Base-by-base conservation (phyloP, 2,888 invertebrate genomes). In the Oegoconia quadripuncta region DNA sequence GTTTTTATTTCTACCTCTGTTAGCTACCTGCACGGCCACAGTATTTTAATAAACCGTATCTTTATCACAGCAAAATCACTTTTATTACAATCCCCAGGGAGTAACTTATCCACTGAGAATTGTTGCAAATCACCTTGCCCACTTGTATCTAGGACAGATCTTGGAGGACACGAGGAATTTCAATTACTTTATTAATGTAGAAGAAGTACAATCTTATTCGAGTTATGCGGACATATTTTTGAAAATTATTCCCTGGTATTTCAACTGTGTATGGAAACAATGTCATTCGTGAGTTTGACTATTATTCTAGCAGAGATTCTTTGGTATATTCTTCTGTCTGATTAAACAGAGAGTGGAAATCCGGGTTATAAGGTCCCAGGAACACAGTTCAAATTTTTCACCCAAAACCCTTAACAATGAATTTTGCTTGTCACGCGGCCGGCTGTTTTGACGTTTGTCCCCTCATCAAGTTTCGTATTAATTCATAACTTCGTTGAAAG, bases 21-120 rank as follows among this genome's bases (percentile, higher is more conserved):
- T n/a, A n/a, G n/a, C n/a, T n/a, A 84, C 84, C 84, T 84, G 84
- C 75, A 82, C 83, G 80, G 82, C 80, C 83, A 72, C 83, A 83
- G 84, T 86, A 84, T 86, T 86, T 86, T 87, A 86, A 86, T 86
- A 86, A 86, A 84, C 83, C 73, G 52, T 51, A 65, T 46, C 12
- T 27, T 32, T 25, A 23, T 4, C 51, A 57, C 42, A 37, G 55
- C 14, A 70, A 67, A 68, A 39, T 37, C 40, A 42, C 62, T 74
- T 56, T 46, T 76, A 69, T 38, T 3, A 0, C 22, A 1, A 7
- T 22, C 6, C 2, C 0, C 1, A 23, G 63, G 74, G 44, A 52
- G 65, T 47, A 18, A 32, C 37, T 50, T 66, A 69, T 74, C 15
- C 43, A 20, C 34, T 42, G 46, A 5, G 22, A 2, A 7, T 14